These are phyloP conservation scores for Dascillus cervinus DNA, from an alignment of 2,888 invertebrate species.

Conservation along the genomic window DNA sequence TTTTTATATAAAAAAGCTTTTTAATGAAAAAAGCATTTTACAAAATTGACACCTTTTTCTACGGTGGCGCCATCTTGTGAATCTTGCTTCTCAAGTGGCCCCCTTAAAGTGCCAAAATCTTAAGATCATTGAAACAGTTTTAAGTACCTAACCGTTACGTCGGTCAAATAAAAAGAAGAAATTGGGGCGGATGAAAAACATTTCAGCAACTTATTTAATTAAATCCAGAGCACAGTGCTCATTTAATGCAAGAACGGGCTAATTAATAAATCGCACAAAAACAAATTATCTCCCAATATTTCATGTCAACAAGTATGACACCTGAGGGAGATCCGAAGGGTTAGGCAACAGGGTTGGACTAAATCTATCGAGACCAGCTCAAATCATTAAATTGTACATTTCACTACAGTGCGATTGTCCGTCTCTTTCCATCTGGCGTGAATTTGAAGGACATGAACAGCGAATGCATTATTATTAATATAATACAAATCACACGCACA, in stretches of 20 bases:
- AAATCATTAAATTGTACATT: constrained; percentile 22
- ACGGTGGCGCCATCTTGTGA: too few relatives aligned
- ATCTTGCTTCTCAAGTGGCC: too few relatives aligned
- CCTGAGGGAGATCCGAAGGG: constrained; percentile 23
- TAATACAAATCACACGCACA: constrained; percentile 31
- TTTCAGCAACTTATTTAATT: constrained; percentile 1
- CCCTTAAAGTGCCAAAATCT: too few relatives aligned
- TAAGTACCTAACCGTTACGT: too few relatives aligned
- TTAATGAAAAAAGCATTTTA: too few relatives aligned
- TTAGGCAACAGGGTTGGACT: constrained; percentile 16
- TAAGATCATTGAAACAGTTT: too few relatives aligned
- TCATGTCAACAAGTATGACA: constrained; percentile 25
- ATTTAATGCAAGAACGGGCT: too few relatives aligned
- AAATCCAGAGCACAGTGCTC: too few relatives aligned
- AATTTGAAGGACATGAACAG: not conserved
- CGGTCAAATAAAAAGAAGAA: too few relatives aligned
- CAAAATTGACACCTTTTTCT: too few relatives aligned
- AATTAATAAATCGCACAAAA: constrained; percentile 40
- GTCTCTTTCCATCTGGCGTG: constrained; percentile 4
- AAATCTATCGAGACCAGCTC: constrained; percentile 21
- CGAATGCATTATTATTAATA: constrained; percentile 1
- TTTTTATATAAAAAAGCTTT: too few relatives aligned
- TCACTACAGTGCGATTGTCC: constrained; percentile 11
- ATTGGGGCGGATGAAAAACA: too few relatives aligned
- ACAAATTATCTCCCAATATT: constrained; percentile 27